Conservation (phyloP, 2,113 vertebrate genomes). For the Heterotilapia buettikoferi region DNA sequence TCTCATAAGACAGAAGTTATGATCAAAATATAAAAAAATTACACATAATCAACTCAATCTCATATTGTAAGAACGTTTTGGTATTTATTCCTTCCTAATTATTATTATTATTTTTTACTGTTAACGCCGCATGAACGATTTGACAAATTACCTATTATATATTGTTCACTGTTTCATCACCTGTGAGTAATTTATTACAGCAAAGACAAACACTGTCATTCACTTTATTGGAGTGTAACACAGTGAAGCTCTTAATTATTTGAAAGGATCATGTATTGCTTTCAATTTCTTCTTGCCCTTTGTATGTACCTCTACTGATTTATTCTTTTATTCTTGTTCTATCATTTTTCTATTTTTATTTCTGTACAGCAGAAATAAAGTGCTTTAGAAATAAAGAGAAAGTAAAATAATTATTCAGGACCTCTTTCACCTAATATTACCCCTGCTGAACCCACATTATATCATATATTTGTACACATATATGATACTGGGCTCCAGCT, state of each 20-base stretch:
- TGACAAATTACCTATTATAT: not conserved
- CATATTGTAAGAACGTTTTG: not conserved
- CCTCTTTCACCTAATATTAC: not conserved
- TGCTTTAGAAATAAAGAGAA: not conserved
- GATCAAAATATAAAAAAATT: not conserved
- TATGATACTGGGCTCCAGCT: not conserved
- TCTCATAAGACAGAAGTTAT: not conserved
- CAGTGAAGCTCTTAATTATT: not conserved
- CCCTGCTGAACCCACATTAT: not conserved
- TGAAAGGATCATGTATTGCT: not conserved
- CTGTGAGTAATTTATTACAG: not conserved
- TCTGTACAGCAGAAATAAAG: rapidly evolving
- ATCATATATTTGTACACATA: not conserved
- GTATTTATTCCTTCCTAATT: not conserved
- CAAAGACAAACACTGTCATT: not conserved
- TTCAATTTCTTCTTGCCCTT: not conserved
- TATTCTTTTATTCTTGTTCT: not conserved
- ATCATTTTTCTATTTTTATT: not conserved
- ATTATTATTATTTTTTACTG: not conserved
- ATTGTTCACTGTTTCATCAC: not conserved
- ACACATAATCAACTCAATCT: not conserved
- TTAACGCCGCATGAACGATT: rapidly evolving
- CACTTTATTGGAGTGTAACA: not conserved
- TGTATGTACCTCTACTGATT: not conserved
- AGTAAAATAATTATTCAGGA: not conserved